These are phyloP conservation scores for Tachypleus tridentatus DNA, from an alignment of 1,140 invertebrate genomes.

Conservation along the genomic window DNA sequence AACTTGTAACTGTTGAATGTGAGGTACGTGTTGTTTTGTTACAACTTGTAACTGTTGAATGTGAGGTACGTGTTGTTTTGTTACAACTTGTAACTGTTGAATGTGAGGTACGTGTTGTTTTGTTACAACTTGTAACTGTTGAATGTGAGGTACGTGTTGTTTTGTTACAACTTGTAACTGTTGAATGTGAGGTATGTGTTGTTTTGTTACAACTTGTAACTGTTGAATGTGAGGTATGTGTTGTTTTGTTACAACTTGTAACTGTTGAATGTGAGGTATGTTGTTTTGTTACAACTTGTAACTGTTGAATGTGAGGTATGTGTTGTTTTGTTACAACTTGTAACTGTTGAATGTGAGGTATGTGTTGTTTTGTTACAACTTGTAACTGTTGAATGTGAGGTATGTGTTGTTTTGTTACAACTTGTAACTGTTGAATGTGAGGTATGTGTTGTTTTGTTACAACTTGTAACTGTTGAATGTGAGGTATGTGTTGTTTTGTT, in stretches of 20 bases:
- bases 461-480: conserved; percentile 76
- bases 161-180: conserved; percentile 67
- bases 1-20: conserved; percentile 76
- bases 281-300: conserved; percentile 67
- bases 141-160: no score
- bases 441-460: no score
- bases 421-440: conserved; percentile 77
- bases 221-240: no score
- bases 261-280: no score
- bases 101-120: no score
- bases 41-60: conserved; percentile 73
- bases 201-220: conserved; percentile 70
- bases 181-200: no score
- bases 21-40: no score
- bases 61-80: no score
- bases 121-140: conserved; percentile 69
- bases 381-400: conserved; percentile 76
- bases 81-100: conserved; percentile 77
- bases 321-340: conserved; percentile 65
- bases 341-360: conserved; percentile 80
- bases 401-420: no score
- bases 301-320: no score
- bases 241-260: conserved; percentile 67
- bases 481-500: no score
- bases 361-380: no score